These are phyloP conservation scores for Leptoteleia sp. DNA, from an alignment of 1,140 invertebrate species.

Conservation along the genomic window DNA sequence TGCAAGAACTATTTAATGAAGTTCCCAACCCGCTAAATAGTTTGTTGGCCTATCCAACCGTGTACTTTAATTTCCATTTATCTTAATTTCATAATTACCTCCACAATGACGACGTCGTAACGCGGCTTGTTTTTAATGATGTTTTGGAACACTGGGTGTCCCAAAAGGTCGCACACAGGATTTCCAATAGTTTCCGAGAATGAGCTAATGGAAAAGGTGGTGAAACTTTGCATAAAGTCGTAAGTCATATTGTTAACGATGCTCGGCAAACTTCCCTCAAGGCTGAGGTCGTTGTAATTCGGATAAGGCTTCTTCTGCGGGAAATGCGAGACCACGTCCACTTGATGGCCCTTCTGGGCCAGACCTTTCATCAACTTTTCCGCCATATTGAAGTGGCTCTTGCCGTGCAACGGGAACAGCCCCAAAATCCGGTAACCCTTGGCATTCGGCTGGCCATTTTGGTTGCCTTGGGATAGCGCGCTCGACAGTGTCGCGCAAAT, in stretches of 20 bases:
- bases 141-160: slow-evolving; percentile 54
- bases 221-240: slow-evolving; percentile 2
- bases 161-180: slow-evolving; percentile 52
- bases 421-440: slow-evolving; percentile 69
- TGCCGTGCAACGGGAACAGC: slow-evolving; percentile 73
- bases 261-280: slow-evolving; percentile 50
- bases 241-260: slow-evolving; percentile 61
- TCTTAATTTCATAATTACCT: slow-evolving; percentile 58
- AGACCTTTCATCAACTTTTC: slow-evolving; percentile 73
- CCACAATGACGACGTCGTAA: slow-evolving; percentile 63
- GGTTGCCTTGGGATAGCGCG: no score
- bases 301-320: slow-evolving; percentile 69
- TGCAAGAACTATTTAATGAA: no score
- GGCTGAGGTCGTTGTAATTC: slow-evolving; percentile 74
- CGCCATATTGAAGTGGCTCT: slow-evolving; percentile 77
- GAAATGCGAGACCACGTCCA: slow-evolving; percentile 78
- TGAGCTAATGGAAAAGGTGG: not conserved
- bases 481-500: not conserved
- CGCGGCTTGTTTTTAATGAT: slow-evolving; percentile 45
- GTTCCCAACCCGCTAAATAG: no score
- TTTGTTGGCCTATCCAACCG: no score
- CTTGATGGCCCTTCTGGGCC: slow-evolving; percentile 77
- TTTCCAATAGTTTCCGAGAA: slow-evolving; percentile 12
- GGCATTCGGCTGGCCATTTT: no score
- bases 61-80: no score